Base-by-base conservation (phyloP, 2,797 vertebrate genomes). In the Aulostomus chinensis region DNA sequence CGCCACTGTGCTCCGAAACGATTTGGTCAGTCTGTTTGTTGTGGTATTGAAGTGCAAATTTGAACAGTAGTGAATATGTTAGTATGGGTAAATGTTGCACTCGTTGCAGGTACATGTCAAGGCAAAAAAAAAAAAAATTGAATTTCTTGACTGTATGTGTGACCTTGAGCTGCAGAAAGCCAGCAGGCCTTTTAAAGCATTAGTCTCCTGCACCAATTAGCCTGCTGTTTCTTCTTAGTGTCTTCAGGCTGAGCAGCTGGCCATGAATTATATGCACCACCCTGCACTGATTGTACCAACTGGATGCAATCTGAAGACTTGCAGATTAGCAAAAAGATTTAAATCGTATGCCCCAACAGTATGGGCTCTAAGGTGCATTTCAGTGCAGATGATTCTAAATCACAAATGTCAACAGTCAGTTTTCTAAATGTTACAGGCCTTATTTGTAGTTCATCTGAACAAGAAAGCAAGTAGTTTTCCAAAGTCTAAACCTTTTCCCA, bases 91-190 rank as follows among this genome's bases (percentile, higher is more conserved):
- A 33, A 25, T 56, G 5, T 29, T 22, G 29, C 3, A 9, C 4
- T 33, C 45, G 4, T 24, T 3, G 28, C 15, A n/a, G n/a, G n/a
- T 22, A 36, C 14, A 34, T 40, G 18, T 13, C 35, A 3, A 25
- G 18, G 35, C 5, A 29, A 58, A 28, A 33, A 35, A 25, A 56
- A 39, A 10, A 2, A 7, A 25, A 52, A 7, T 25, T 25, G 28
- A 16, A 33, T 62, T 36, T 34, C 38, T 59, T 14, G 20, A 34
- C 42, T 49, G 33, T 37, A 14, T 43, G 20, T 56, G 29, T 58
- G 76, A 78, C 67, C 67, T 70, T 79, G 64, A 68, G 47, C 55
- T 52, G 41, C 36, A 48, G 38, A 65, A 54, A 57, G 47, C 58
- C 32, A 42, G 55, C 58, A 53, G 46, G 53, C 62, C 51, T 66